Evolutionary conservation across 2,797 vertebrate genomes (phyloP), one percentile per base, ranked within the genome.

Genomic region (Ctenopoma multispine): DNA sequence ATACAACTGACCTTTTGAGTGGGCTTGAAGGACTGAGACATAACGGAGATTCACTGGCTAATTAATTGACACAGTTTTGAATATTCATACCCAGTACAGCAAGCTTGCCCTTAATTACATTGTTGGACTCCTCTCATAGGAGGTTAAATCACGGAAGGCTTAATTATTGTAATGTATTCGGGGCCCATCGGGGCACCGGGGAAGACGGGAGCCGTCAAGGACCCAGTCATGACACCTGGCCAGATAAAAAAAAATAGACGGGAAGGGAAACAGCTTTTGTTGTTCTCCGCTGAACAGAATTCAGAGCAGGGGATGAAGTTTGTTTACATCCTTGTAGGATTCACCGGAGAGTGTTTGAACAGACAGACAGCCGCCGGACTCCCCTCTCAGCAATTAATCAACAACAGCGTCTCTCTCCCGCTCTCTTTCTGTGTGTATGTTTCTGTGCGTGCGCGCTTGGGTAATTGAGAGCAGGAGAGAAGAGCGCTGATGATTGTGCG

Each of bases 151-250:
- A 98, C 98, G 94, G 94, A 96, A 98, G 97, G 96, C 96, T 98
- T 99, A 97, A 99, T 99, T 99, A 99, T 96, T 96, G 94, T 99
- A 99, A 99, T 98, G 96, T 99, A 99, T 99, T 98, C 96, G 92
- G 94, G 96, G 95, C 96, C 96, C 96, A 92, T 89, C 93, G 94
- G 96, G 95, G 96, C 96, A 95, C 92, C 90, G 90, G 88, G 94
- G 91, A 94, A 96, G 96, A 96, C 95, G 94, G 94, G 95, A 95
- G 95, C 96, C 96, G 95, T 97, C 95, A 96, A 95, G 96, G 95
- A 95, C 94, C 96, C 93, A 93, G 92, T 95, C 95, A 85, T 95
- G 96, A 97, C 97, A 98, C 96, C 97, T 98, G 97, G 96, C 90
- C 96, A 63, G 94, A 83, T 80, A 77, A 31, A 63, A 72, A 7